Conservation (phyloP, 2,888 invertebrate genomes). For the Oconnorella tubifera region DNA sequence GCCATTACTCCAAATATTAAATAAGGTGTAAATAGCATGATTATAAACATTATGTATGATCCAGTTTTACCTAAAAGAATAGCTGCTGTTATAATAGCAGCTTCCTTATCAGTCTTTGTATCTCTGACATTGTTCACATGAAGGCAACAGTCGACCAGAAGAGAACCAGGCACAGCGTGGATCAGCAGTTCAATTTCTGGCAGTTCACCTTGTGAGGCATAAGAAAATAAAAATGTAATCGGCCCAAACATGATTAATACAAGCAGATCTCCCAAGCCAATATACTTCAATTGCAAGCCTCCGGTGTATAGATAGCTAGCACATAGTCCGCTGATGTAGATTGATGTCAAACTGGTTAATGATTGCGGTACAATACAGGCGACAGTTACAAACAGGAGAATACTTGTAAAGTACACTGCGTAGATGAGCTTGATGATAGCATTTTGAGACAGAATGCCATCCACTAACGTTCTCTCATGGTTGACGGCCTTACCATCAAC, state of each 20-base stretch:
- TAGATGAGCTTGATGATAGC: background rate
- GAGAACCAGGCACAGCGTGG: background rate
- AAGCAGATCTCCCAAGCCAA: background rate
- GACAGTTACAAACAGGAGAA: background rate
- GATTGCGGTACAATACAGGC: background rate
- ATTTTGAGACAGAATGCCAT: background rate
- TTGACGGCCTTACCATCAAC: background rate
- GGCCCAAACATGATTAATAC: background rate
- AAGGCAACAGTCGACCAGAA: background rate
- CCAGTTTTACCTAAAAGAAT: background rate
- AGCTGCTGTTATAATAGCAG: background rate
- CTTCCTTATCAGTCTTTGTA: background rate
- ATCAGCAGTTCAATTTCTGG: background rate
- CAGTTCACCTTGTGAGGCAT: background rate
- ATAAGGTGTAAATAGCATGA: background rate
- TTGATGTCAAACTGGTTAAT: background rate
- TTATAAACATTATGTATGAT: background rate
- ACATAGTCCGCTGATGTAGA: background rate
- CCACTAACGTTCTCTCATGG: background rate
- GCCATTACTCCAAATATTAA: background rate
- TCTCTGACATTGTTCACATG: background rate
- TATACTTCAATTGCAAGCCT: background rate
- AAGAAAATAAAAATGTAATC: background rate
- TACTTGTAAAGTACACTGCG: background rate
- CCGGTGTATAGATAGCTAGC: background rate